Conservation (phyloP, 2,797 vertebrate genomes). For the Rhabdomys pumilio region DNA sequence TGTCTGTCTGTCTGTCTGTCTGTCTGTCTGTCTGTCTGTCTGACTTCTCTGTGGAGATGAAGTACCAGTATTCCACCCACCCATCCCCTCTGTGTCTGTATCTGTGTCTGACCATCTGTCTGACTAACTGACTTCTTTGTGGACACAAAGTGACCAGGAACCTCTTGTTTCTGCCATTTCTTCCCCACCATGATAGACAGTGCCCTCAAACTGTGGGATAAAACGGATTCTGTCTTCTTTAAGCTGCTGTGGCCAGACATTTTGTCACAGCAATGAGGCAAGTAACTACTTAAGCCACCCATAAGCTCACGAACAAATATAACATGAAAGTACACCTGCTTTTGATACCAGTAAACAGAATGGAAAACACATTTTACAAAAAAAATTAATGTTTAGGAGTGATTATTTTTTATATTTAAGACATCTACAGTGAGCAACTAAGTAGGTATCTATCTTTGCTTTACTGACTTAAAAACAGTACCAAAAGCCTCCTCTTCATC, state of each 20-base stretch:
- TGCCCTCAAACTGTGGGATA: not conserved
- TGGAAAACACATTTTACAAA: not conserved
- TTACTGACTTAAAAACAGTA: slow-evolving; percentile 35
- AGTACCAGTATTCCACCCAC: no score
- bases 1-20: not conserved
- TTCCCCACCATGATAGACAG: not conserved
- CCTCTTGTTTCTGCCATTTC: not conserved
- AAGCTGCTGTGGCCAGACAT: no score
- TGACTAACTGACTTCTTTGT: not conserved
- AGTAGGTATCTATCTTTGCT: not conserved
- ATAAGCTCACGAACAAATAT: slow-evolving; percentile 22
- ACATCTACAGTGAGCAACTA: slow-evolving; percentile 38
- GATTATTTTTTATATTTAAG: slow-evolving; percentile 51
- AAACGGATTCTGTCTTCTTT: not conserved
- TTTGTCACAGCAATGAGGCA: not conserved
- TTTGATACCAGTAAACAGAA: slow-evolving; percentile 43
- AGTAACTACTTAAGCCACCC: not conserved
- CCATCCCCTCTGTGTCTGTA: not conserved
- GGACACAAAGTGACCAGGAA: no score
- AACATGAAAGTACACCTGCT: not conserved
- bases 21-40: not conserved
- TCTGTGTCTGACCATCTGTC: not conserved
- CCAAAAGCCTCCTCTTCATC: slow-evolving; percentile 32
- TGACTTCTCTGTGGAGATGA: not conserved
- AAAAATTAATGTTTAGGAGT: slow-evolving; percentile 28